Evolutionary conservation across 1,140 invertebrate species (phyloP).

Genomic region (Heliconius melpomene): DNA sequence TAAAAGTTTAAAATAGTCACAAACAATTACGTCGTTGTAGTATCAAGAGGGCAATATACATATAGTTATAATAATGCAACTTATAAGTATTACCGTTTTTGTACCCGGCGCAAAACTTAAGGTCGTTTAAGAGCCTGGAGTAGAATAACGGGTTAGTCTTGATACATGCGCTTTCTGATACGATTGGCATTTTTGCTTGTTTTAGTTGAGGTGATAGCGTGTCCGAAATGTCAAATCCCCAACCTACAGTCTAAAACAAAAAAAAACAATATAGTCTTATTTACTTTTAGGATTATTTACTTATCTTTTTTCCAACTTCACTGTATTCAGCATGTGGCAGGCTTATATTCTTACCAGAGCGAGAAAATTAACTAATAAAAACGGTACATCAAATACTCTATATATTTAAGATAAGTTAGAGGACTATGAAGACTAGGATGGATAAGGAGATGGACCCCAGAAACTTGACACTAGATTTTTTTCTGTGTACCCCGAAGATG

Average conservation of each 20-base stretch:
- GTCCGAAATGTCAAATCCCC: conserved; percentile 64
- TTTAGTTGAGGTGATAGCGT: conserved; percentile 48
- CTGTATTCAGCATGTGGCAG: not conserved
- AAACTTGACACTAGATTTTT: too few relatives aligned
- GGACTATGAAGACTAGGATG: too few relatives aligned
- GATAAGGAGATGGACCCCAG: too few relatives aligned
- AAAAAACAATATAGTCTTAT: not conserved
- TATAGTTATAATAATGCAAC: too few relatives aligned
- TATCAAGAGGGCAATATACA: too few relatives aligned
- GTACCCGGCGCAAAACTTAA: conserved; percentile 65
- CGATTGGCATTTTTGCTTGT: conserved; percentile 55
- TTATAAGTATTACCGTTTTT: conserved; percentile 52
- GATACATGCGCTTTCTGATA: conserved; percentile 58
- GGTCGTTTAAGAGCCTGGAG: conserved; percentile 47
- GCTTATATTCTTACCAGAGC: too few relatives aligned
- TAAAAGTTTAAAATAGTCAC: too few relatives aligned
- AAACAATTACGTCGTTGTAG: too few relatives aligned
- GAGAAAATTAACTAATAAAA: too few relatives aligned
- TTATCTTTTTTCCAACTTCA: not conserved
- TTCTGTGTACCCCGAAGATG: too few relatives aligned
- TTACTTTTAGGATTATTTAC: not conserved
- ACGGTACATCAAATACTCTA: too few relatives aligned
- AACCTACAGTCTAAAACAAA: conserved; percentile 61
- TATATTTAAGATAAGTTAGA: too few relatives aligned
- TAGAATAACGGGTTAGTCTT: conserved; percentile 65